Base-by-base conservation (phyloP, 2,797 vertebrate genomes). In the Hipposideros larvatus region DNA sequence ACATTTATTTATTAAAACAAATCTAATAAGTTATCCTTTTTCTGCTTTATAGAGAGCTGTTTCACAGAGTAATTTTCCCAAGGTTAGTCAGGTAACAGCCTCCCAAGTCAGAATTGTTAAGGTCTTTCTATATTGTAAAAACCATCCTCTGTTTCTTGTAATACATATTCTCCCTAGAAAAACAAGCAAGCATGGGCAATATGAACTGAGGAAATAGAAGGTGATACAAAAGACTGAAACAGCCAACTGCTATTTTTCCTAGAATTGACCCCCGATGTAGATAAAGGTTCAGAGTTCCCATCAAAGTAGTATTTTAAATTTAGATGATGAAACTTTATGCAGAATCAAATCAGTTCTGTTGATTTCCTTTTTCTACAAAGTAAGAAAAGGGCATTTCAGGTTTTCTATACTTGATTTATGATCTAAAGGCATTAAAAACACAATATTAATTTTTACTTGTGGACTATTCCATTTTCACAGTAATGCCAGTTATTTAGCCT, bases 201-300 rank as follows among this genome's bases (percentile, higher is more conserved):
- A 74, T 31, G 34, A 26, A 28, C 43, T 7, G 43, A 95, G 31
- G 14, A 68, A 28, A 51, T 7, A 34, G 1, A 43, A 73, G 11
- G 16, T 61, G 53, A 80, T 22, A 19, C 15, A 31, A 83, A 90
- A 51, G 11, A 43, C 2, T 21, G 15, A 75, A 43, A 34, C 22
- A 19, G 24, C 9, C 53, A 78, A 57, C 19, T 82, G 53, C 28
- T 85, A 55, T 73, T 91, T 95, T 96, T 70, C 48, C 55, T 77
- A 77, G 61, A 77, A 61, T 48, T 94, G 43, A 92, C 26, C 8
- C n/a, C 16, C 93, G 48, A 88, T 83, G 48, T 24, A 85, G 51
- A 78, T 34, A 96, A 79, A 55, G 43, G 48, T 59, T 91, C 57
- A 57, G 57, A 85, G 5, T 95, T 92, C 91, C 78, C 66, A 80